Evolutionary conservation across 2,888 invertebrate species (phyloP).

Genomic region (Drosophila fulvimacula): DNA sequence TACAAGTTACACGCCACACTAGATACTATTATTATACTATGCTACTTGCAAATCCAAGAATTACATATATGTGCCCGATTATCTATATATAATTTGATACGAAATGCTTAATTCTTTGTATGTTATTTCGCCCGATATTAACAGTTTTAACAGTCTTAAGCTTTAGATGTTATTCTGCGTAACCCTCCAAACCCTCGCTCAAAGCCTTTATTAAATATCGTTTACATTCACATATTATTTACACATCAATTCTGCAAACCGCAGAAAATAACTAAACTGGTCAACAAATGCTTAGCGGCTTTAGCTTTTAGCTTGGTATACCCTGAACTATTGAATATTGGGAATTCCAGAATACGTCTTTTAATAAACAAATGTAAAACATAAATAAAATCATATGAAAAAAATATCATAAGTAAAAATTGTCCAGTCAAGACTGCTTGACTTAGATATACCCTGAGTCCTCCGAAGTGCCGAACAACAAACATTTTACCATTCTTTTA

Average conservation of each 20-base stretch:
- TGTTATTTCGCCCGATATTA: slow-evolving; percentile 19
- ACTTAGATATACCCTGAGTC: too few relatives aligned
- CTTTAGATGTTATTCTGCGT: slow-evolving; percentile 38
- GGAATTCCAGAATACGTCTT: not conserved
- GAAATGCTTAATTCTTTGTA: slow-evolving; percentile 40
- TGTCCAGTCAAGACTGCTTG: too few relatives aligned
- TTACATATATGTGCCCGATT: not conserved
- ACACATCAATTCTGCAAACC: slow-evolving; percentile 2
- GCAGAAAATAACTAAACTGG: not conserved
- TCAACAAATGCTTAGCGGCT: too few relatives aligned
- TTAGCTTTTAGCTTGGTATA: not conserved
- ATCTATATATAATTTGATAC: not conserved
- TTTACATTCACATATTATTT: not conserved
- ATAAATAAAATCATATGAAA: too few relatives aligned
- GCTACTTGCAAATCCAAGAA: not conserved
- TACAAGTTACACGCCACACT: slow-evolving; percentile 4
- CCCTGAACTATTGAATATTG: not conserved
- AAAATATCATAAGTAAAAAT: too few relatives aligned
- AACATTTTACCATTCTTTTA: too few relatives aligned
- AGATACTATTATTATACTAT: slow-evolving; percentile 3
- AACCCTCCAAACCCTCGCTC: slow-evolving; percentile 35
- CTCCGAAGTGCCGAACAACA: too few relatives aligned
- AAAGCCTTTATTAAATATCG: slow-evolving; percentile 21
- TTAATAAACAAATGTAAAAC: too few relatives aligned
- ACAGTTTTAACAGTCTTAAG: slow-evolving; percentile 29